Base-by-base conservation (phyloP, 2,888 invertebrate species). In the Rhagophthalmus giganteus region DNA sequence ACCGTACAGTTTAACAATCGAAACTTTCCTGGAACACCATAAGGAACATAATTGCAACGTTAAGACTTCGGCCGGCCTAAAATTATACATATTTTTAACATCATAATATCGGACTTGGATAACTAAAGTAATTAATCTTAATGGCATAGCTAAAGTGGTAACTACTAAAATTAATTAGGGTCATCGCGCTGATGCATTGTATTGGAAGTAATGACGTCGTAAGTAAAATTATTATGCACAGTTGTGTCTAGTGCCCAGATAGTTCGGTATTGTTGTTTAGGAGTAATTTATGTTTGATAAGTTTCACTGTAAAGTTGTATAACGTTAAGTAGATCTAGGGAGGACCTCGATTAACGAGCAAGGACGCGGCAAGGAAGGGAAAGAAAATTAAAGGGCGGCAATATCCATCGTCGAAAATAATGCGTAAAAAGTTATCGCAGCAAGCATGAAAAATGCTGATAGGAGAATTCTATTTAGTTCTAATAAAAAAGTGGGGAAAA, bases 271-370 rank as follows among this genome's bases (percentile, higher is more conserved):
- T 20, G 20, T 20, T 50, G 44, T 39, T 38, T 39, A 33, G 15
- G 24, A 38, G 50, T 38, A 44, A 50, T 44, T 50, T 50, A 41
- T 38, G 44, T 44, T 50, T 50, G 44, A 50, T 44, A 44, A 50
- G 50, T 50, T 37, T 38, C 16, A 33, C 25, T 33, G 32, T 14
- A 14, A 38, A 37, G 38, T 50, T 50, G 35, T 39, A 32, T 37
- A 34, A 26, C 34, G 34, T 27, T 33, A 48, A 48, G 16, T 41
- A 20, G 3, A 20, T 20, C 7, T 20, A n/a, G n/a, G 27, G 10
- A 27, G 27, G 27, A 13, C 38, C 15, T 38, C 25, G 38, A 38
- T 27, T 38, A 38, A 38, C 38, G 38, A 38, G 26, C 2, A 27
- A 27, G 38, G 38, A 3, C 14, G 38, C 15, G 14, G 25, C 27